Evolutionary conservation across 2,797 vertebrate species (phyloP).

Genomic region (Cebuella pygmaea): DNA sequence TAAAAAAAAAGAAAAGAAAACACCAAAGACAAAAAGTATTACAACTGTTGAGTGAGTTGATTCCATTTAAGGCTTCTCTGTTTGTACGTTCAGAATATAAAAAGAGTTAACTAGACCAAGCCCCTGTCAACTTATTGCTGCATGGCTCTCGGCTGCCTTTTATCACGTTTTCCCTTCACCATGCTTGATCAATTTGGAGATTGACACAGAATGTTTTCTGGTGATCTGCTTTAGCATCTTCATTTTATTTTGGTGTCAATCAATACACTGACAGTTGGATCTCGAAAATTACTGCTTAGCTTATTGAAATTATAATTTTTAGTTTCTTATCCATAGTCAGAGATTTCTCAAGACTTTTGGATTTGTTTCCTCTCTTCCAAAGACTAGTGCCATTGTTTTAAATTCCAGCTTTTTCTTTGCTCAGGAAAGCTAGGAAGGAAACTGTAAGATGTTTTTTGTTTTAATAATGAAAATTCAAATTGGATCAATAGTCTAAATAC

Average conservation of each 20-base stretch:
- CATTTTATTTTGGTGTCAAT: background rate
- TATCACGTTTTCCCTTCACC: background rate
- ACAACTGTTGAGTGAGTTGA: background rate
- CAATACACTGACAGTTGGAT: background rate
- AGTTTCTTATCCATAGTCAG: background rate
- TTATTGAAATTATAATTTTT: slow-evolving; percentile 13
- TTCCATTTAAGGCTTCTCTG: background rate
- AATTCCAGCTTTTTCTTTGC: background rate
- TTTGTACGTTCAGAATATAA: background rate
- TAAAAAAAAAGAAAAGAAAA: background rate
- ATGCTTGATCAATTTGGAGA: background rate
- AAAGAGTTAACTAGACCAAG: background rate
- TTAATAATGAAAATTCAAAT: slow-evolving; percentile 1
- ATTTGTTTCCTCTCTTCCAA: background rate
- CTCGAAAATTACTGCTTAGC: background rate
- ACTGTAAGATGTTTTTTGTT: background rate
- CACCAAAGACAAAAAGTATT: background rate
- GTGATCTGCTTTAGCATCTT: background rate
- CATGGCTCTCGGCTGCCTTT: background rate
- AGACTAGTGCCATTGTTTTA: background rate
- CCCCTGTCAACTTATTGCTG: background rate
- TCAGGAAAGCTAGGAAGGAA: background rate
- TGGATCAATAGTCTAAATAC: background rate
- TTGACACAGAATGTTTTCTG: background rate
- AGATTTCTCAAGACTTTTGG: background rate